A percentile compares a stretch with the other conserved stretches of the same genome.
phyloP scores from a whole-genome alignment of 2,797 vertebrate species.

The Sebastes reedi region DNA sequence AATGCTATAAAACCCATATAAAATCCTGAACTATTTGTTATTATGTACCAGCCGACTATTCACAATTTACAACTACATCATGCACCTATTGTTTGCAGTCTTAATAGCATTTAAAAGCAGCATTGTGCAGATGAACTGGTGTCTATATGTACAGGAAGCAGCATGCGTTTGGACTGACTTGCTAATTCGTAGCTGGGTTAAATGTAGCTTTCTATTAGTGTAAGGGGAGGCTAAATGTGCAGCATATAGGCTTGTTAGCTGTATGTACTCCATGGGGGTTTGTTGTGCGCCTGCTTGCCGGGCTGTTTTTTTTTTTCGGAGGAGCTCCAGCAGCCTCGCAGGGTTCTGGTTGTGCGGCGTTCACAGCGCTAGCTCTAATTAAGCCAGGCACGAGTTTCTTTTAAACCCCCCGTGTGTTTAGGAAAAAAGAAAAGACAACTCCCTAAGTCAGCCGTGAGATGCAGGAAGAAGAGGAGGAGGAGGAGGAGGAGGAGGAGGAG shows the following conservation, averaged over 20 bases:
- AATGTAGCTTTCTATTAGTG: constrained; percentile 7
- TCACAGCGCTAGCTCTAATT: constrained; percentile 55
- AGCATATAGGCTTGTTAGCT: constrained; percentile 35
- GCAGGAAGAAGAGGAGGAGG: constrained; percentile 27
- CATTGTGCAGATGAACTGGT: background rate
- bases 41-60: background rate
- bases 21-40: background rate
- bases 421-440: constrained; percentile 36
- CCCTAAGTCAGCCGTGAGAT: constrained; percentile 32
- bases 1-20: background rate
- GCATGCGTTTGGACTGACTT: background rate
- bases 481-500: constrained; percentile 7
- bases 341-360: constrained; percentile 30
- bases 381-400: constrained; percentile 43
- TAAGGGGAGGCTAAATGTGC: constrained; percentile 28
- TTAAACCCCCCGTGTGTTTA: constrained; percentile 52
- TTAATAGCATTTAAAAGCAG: background rate
- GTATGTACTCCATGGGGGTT: constrained; percentile 33
- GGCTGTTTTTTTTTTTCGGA: background rate
- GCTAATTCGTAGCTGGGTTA: constrained; percentile 14
- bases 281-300: constrained; percentile 15
- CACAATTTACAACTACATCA: background rate
- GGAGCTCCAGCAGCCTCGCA: constrained; percentile 21
- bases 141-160: background rate
- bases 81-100: background rate